Conservation (phyloP, 2,113 vertebrate genomes). For the Ifrita kowaldi region DNA sequence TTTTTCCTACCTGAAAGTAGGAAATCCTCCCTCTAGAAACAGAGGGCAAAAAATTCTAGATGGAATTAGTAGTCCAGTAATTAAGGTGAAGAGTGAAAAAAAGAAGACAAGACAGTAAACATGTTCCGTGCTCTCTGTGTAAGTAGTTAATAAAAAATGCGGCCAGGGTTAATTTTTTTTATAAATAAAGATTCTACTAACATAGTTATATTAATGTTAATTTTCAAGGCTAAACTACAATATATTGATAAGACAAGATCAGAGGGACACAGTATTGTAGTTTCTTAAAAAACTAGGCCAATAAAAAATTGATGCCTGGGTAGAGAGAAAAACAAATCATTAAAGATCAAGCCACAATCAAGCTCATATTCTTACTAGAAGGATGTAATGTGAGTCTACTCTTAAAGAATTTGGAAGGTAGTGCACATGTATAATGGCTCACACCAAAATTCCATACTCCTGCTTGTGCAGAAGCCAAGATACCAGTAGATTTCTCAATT, state of each 20-base stretch:
- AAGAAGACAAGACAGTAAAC: background rate
- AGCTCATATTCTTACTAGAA: background rate
- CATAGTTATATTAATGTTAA: background rate
- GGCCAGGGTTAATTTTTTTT: background rate
- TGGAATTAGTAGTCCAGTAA: background rate
- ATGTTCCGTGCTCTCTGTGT: background rate
- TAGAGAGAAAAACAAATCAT: background rate
- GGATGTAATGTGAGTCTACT: background rate
- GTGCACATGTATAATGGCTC: background rate
- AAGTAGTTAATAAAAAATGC: background rate
- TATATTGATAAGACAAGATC: background rate
- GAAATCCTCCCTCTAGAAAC: background rate
- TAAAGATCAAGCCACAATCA: background rate
- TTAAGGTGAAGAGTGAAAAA: background rate
- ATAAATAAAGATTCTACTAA: background rate
- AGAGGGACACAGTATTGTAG: background rate
- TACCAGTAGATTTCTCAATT: background rate
- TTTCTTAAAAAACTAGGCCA: background rate
- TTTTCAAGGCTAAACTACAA: background rate
- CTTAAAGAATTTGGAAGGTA: background rate
- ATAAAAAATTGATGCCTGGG: background rate
- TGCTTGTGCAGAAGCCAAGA: background rate
- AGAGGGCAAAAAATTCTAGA: background rate
- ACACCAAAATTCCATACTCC: background rate
- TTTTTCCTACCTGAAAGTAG: background rate